Conservation (phyloP, 2,113 vertebrate genomes). For the Notarius quadriscutis region DNA sequence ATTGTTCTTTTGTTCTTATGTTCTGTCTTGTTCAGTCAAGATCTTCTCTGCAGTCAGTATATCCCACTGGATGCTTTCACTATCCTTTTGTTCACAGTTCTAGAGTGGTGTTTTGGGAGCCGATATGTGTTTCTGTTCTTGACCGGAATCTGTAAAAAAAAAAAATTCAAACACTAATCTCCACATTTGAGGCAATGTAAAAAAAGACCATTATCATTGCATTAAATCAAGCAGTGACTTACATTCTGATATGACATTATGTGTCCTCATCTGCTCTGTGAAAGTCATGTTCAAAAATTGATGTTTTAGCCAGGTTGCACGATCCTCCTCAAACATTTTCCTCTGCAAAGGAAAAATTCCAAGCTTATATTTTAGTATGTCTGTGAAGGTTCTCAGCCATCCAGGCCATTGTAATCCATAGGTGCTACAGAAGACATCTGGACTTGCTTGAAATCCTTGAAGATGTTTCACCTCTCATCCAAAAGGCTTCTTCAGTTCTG, state of each 20-base stretch:
- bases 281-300: slow-evolving; percentile 92
- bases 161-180: background rate
- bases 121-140: slow-evolving; percentile 45
- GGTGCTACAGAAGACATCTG: too few species aligned
- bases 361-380: background rate
- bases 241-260: slow-evolving; percentile 85
- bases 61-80: background rate
- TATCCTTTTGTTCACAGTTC: background rate
- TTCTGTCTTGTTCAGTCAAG: background rate
- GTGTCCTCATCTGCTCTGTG: slow-evolving; percentile 79
- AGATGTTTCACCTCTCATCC: too few species aligned
- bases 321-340: slow-evolving; percentile 90
- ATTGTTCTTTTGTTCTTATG: background rate
- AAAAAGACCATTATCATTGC: background rate
- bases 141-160: slow-evolving; percentile 10
- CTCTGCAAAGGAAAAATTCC: slow-evolving; percentile 70
- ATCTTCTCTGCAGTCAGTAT: background rate
- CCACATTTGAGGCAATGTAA: background rate
- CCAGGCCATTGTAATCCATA: too few species aligned
- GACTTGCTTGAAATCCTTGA: too few species aligned
- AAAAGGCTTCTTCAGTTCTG: too few species aligned
- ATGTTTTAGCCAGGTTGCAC: slow-evolving; percentile 90
- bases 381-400: too few species aligned
- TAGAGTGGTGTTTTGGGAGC: slow-evolving; percentile 44
- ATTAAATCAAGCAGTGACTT: slow-evolving; percentile 62